Evolutionary conservation across 2,888 invertebrate genomes (phyloP).

Genomic region (Oasisia sp.): DNA sequence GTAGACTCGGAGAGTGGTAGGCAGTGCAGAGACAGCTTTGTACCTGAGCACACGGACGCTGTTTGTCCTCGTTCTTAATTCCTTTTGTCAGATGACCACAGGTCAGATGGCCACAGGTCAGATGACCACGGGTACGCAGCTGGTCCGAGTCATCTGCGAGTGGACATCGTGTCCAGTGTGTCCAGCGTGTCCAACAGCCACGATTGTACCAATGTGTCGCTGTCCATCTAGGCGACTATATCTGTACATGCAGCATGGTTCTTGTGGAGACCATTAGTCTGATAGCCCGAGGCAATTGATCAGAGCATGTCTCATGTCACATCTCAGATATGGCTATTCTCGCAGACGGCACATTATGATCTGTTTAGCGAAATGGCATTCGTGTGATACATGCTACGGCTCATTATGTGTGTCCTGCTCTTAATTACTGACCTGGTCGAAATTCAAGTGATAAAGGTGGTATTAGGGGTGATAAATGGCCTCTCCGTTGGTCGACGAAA

Average conservation of each 20-base stretch:
- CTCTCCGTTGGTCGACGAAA: neutral
- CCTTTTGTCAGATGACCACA: too few species aligned
- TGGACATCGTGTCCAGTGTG: neutral
- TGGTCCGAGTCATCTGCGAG: neutral
- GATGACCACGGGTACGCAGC: too few species aligned
- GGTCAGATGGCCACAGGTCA: too few species aligned
- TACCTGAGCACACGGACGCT: too few species aligned
- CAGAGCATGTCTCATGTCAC: neutral
- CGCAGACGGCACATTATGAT: neutral
- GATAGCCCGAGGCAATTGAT: slow-evolving; percentile 8
- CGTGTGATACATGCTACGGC: neutral
- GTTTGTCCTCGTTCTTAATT: too few species aligned
- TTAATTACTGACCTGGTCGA: neutral
- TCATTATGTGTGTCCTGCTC: neutral
- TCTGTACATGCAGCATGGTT: neutral
- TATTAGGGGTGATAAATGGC: neutral
- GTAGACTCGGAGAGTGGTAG: neutral
- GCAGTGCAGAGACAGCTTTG: neutral
- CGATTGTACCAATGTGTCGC: neutral
- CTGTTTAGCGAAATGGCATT: slow-evolving; percentile 4
- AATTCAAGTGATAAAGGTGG: neutral
- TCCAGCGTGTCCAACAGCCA: neutral
- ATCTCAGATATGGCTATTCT: slow-evolving; percentile 13
- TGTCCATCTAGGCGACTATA: neutral
- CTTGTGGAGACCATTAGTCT: neutral